These are phyloP conservation scores for Crotophaga sulcirostris DNA, from an alignment of 2,113 vertebrate genomes.

Conservation along the genomic window DNA sequence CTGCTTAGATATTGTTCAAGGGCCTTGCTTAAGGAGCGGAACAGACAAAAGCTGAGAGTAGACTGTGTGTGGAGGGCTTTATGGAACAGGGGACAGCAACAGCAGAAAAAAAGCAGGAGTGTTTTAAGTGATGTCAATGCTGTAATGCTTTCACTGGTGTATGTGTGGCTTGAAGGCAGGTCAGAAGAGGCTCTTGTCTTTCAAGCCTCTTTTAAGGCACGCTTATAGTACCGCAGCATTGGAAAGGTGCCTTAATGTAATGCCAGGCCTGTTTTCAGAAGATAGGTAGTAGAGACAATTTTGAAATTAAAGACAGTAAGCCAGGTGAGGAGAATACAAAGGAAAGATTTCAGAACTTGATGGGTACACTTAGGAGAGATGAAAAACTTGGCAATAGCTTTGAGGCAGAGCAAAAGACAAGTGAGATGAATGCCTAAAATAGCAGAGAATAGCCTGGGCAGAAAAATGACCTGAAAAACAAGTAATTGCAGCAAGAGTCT, in stretches of 20 bases:
- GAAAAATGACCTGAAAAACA: background rate
- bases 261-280: background rate
- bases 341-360: background rate
- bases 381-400: background rate
- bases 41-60: background rate
- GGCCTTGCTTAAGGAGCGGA: background rate
- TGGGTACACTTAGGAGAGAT: background rate
- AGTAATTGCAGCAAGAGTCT: background rate
- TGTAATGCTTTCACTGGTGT: background rate
- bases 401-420: background rate
- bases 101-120: background rate
- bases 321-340: background rate
- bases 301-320: background rate
- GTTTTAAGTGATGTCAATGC: background rate
- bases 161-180: background rate
- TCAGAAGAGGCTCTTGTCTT: background rate
- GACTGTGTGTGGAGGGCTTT: background rate
- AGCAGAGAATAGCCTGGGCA: background rate
- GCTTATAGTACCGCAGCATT: background rate
- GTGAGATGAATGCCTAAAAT: background rate
- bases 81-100: background rate
- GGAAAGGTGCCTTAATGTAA: background rate
- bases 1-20: background rate
- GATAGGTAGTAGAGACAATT: fast-evolving
- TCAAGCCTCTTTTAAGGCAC: background rate